Evolutionary conservation across 2,888 invertebrate species (phyloP), one percentile per base, ranked within the genome.

Genomic region (Sicus ferrugineus): DNA sequence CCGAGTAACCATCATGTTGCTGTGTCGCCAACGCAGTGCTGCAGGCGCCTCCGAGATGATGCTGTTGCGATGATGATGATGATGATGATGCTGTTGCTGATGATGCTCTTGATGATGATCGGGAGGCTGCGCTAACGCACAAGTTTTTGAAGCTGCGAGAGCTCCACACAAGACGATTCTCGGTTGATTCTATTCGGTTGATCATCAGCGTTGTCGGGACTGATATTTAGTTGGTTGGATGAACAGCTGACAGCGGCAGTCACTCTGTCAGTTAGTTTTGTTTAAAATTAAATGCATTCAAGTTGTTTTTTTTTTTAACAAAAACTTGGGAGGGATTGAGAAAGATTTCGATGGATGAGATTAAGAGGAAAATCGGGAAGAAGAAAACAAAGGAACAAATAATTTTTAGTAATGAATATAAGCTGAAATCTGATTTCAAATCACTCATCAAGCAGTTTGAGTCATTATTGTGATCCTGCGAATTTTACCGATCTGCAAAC

Each of bases 201-300:
- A 52, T 21, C 54, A 14, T 21, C 54, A 28, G 26, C 7, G 26
- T 26, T 54, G 54, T 23, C 54, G 26, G 14, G 26, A 54, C 14
- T 28, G 54, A 54, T 54, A 52, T 54, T 23, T 28, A 16, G 16
- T 26, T 26, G 54, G 54, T 28, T 54, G 14, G 54, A 21, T 54
- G 54, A 54, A 54, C 28, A 54, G 54, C 14, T 54, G 54, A 54
- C 54, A 54, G 54, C 42, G 14, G 5, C 42, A 9, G 42, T 16
- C 42, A n/a, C 4, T n/a, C 16, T 42, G 9, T 42, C 42, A 42
- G 42, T 42, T n/a, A 42, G 38, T 38, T 38, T 11, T 38, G 38
- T 38, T 38, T 38, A 38, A 38, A 38, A 38, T 38, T 38, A 9
- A 38, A 38, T 38, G 38, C 38, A 6, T 38, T 38, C 7, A 38